Evolutionary conservation across 2,797 vertebrate species (phyloP).

Genomic region (Ceryle rudis): DNA sequence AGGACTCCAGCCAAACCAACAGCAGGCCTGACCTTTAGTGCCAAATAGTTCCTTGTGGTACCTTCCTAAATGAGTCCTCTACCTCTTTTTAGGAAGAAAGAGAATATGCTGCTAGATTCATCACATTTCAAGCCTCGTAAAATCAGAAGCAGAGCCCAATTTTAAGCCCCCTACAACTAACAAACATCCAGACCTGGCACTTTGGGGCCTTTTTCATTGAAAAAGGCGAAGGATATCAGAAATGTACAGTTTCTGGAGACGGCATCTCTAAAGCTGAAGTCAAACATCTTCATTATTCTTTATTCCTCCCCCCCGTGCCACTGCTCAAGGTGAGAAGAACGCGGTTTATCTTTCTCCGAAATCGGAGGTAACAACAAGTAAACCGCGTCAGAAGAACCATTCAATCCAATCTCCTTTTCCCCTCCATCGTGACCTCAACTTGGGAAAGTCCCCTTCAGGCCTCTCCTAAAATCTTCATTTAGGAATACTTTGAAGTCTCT

Average conservation of each 20-base stretch:
- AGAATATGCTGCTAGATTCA: background rate
- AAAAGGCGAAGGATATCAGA: background rate
- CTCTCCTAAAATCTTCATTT: background rate
- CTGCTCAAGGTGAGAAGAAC: background rate
- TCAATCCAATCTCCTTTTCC: background rate
- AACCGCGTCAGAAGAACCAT: background rate
- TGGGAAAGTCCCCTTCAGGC: background rate
- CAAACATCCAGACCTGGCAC: background rate
- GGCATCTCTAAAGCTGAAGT: background rate
- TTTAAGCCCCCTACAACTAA: background rate
- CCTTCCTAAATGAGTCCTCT: background rate
- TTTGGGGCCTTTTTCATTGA: background rate
- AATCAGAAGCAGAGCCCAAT: background rate
- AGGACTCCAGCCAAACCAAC: background rate
- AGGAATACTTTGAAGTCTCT: background rate
- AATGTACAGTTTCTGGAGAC: background rate
- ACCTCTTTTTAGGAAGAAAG: background rate
- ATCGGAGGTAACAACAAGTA: background rate
- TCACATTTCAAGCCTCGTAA: background rate
- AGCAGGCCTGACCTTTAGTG: background rate
- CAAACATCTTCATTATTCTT: background rate
- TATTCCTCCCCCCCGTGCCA: background rate
- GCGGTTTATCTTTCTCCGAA: background rate
- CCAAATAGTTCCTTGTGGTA: background rate
- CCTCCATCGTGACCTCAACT: background rate